These are phyloP conservation scores for Polypedilum pembai DNA, from an alignment of 1,140 invertebrate species.

Conservation along the genomic window DNA sequence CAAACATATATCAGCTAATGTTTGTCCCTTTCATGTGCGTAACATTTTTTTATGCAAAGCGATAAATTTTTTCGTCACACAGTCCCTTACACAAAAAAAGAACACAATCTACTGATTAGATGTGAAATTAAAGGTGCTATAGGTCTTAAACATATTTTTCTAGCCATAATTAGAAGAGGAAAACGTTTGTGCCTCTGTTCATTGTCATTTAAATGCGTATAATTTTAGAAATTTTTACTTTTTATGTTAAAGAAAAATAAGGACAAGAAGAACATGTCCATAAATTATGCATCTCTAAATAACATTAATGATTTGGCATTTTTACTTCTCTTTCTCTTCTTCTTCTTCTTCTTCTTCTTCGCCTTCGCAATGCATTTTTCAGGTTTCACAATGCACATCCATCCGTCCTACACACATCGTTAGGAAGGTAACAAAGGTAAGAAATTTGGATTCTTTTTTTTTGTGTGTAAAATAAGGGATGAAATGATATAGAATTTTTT, in stretches of 20 bases:
- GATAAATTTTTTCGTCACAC: neutral
- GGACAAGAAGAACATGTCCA: neutral
- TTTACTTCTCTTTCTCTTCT: neutral
- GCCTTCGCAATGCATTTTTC: neutral
- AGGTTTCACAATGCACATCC: constrained; percentile 23
- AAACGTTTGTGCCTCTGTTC: neutral
- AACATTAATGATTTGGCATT: constrained; percentile 27
- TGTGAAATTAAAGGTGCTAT: neutral
- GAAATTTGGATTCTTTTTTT: neutral
- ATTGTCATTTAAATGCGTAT: constrained; percentile 27
- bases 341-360: neutral
- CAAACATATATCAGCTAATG: no score
- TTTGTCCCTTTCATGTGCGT: neutral
- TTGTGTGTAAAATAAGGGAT: constrained; percentile 24
- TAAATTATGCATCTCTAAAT: constrained; percentile 28
- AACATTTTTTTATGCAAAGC: neutral
- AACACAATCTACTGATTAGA: neutral
- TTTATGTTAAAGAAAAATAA: neutral
- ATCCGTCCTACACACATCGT: constrained; percentile 16
- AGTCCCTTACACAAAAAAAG: neutral
- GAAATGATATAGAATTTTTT: constrained; percentile 24
- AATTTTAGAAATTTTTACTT: neutral
- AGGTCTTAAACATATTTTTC: neutral
- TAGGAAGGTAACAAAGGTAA: constrained; percentile 12
- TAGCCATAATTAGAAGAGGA: constrained; percentile 20